phyloP scores from a whole-genome alignment of 1,140 invertebrate genomes.

The Cotesia vestalis region DNA sequence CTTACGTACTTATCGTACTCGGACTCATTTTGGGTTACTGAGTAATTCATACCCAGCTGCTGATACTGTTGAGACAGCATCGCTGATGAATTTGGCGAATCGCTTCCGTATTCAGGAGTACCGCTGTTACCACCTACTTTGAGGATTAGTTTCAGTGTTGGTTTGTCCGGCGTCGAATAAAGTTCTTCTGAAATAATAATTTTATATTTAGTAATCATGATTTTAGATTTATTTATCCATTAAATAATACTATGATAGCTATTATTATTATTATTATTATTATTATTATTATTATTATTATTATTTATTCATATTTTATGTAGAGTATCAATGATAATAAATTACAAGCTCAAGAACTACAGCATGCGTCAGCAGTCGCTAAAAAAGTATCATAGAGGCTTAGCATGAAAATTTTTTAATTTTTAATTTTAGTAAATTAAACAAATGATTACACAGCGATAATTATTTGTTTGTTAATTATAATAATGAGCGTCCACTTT shows the following conservation, averaged over 20 bases:
- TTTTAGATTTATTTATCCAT: no score
- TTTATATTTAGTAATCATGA: constrained; percentile 31
- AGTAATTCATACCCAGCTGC: constrained; percentile 59
- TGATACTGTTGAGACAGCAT: constrained; percentile 63
- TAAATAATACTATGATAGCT: no score
- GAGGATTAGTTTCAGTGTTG: constrained; percentile 78
- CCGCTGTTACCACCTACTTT: constrained; percentile 79
- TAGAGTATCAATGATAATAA: no score
- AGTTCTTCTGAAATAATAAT: constrained; percentile 50
- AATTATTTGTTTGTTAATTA: no score
- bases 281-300: no score
- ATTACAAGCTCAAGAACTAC: no score
- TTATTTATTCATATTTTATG: no score
- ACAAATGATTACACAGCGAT: no score
- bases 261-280: no score
- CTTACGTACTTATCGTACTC: constrained; percentile 59
- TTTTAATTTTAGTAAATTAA: no score
- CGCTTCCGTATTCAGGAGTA: constrained; percentile 75
- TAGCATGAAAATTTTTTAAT: no score
- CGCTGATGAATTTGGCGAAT: constrained; percentile 63
- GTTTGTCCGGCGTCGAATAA: constrained; percentile 67
- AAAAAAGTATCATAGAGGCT: neutral
- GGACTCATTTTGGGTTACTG: constrained; percentile 55
- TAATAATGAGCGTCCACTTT: neutral
- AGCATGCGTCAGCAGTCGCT: neutral